phyloP scores from a whole-genome alignment of 2,797 vertebrate species.

The Diplodus puntazzo region DNA sequence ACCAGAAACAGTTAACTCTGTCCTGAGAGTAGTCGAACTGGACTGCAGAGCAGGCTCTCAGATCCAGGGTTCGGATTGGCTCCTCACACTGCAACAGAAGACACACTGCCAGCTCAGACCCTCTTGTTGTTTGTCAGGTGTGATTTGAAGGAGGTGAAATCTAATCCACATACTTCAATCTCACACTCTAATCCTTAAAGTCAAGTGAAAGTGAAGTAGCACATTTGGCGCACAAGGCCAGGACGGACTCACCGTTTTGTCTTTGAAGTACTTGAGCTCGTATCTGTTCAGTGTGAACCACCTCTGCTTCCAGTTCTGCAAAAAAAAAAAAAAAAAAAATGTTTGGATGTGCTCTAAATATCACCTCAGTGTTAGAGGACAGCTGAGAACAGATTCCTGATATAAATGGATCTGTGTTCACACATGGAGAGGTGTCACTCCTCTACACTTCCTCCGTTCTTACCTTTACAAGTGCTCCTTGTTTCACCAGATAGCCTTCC shows the following conservation, averaged over 20 bases:
- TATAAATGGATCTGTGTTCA: neutral
- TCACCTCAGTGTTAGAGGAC: neutral
- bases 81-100: slow-evolving; percentile 86
- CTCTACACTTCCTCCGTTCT: neutral
- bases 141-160: neutral
- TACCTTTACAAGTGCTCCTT: slow-evolving; percentile 96
- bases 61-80: slow-evolving; percentile 92
- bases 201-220: neutral
- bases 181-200: neutral
- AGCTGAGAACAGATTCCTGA: neutral
- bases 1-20: slow-evolving; percentile 98
- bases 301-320: slow-evolving; percentile 96
- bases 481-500: slow-evolving; percentile 96
- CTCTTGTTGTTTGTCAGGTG: neutral
- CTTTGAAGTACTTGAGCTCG: slow-evolving; percentile 97
- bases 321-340: neutral
- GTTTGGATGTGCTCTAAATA: too few relatives aligned
- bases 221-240: neutral
- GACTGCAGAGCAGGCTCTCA: slow-evolving; percentile 93
- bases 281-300: slow-evolving; percentile 96
- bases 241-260: slow-evolving; percentile 90
- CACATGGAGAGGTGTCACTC: neutral
- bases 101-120: neutral
- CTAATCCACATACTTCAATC: neutral
- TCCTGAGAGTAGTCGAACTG: slow-evolving; percentile 98